Evolutionary conservation across 2,797 vertebrate genomes (phyloP), one percentile per base, ranked within the genome.

Genomic region (Cirrhinus mrigala): DNA sequence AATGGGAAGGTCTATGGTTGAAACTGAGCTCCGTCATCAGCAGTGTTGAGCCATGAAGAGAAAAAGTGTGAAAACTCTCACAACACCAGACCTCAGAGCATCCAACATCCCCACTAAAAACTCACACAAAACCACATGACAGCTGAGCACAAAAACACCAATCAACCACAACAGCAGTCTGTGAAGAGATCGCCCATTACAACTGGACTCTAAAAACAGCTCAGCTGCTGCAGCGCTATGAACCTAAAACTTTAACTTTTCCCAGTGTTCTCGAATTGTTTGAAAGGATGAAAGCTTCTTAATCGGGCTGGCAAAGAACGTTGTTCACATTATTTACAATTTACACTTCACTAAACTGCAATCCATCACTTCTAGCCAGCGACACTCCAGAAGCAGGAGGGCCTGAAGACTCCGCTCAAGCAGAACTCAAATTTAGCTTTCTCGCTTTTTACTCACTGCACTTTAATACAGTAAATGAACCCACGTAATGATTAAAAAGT

Each of bases 31-130:
- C 22, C 6, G 8, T 48, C 20, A 11, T 62, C 75, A 62, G 14
- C 52, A 71, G 27, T 40, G 54, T 24, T 16, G 14, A 44, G 27
- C 16, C 73, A 29, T 18, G 11, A 56, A n/a, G n/a, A 79, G 11
- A 79, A 50, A 58, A 58, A 20, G 54, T 71, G 54, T 52, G 54
- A 85, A 85, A 71, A 71, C 54, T 58, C 27, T 24, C n/a, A 29
- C 62, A 64, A 66, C 74, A 37, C 20, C 66, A 78, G 48, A 52
- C 48, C 29, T 82, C 48, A 84, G 82, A 29, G 33, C 48, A 84
- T 77, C 60, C 81, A 83, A 52, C 40, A 52, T 60, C 50, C 62
- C 6, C n/a, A 29, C 3, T 27, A 85, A n/a, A 79, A 48, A 24
- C 14, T 62, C 24, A 73, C 83, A 79, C 68, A 50, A 40, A 16